Conservation (phyloP, 2,888 invertebrate species). For the Tiphia femorata region DNA sequence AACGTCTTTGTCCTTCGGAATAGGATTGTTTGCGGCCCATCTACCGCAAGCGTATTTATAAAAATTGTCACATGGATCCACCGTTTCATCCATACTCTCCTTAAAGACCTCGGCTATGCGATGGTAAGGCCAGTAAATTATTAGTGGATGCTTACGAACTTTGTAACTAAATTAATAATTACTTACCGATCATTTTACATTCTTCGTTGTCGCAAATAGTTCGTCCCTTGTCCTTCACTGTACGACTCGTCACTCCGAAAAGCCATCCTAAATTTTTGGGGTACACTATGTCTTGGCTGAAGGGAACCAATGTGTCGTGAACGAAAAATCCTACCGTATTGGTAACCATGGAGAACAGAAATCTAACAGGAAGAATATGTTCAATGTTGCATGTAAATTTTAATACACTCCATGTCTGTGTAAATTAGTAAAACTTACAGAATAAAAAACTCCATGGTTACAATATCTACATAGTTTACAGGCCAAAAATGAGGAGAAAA, state of each 20-base stretch:
- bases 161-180: background rate
- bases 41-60: slow-evolving; percentile 48
- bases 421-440: no score
- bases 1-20: slow-evolving; percentile 26
- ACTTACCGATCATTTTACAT: slow-evolving; percentile 1
- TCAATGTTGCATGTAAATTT: no score
- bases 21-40: slow-evolving; percentile 32
- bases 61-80: slow-evolving; percentile 49
- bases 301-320: no score
- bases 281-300: background rate
- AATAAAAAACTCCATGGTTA: no score
- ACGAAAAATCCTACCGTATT: no score
- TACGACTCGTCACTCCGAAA: background rate
- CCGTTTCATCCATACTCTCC: slow-evolving; percentile 35
- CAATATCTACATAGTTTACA: no score
- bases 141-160: background rate
- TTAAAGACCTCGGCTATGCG: slow-evolving; percentile 29
- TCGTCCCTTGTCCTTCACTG: background rate
- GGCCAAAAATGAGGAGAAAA: no score
- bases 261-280: background rate
- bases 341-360: no score
- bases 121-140: background rate
- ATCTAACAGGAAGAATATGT: no score
- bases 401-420: no score
- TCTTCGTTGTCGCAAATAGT: background rate